Evolutionary conservation across 2,888 invertebrate species (phyloP), one percentile per base, ranked within the genome.

Genomic region (Pristionchus entomophagus): DNA sequence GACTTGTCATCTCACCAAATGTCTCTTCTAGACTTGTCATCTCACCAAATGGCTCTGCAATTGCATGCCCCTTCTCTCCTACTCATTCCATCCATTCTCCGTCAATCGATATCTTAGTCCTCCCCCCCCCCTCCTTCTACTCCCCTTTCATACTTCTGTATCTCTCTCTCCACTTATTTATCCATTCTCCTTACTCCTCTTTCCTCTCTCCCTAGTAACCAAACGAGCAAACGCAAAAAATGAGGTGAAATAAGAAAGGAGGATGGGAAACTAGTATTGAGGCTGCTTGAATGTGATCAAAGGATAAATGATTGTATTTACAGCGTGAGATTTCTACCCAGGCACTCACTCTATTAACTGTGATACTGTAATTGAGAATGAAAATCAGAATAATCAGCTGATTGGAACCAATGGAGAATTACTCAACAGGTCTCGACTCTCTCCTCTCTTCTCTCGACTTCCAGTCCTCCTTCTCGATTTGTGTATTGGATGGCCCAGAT

Each of bases 131-230:
- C 59, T 29, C 59, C 29, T 59, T 49, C 59, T 29, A 26, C 26
- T 59, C 62, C 35, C 69, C 41, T 41, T 73, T 73, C 69, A 73
- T 73, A 41, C 69, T 73, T n/a, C 69, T 73, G 69, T 73, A 73
- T 73, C 69, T 73, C 69, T 69, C 69, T 38, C 69, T 69, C 35
- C 69, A 69, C 69, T 69, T 69, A 69, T 69, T 69, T 69, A 69
- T 69, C 69, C 69, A 69, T 69, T 69, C 69, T 69, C 69, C 69
- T 69, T 69, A 69, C 69, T 69, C 69, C 69, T 69, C 69, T 38
- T 69, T 38, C 38, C 38, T 69, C 56, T n/a, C 56, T 56, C 35
- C 69, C 38, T 69, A 69, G 69, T 69, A 69, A 69, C 69, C 38
- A 38, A 38, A 69, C 69, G 35, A 22, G 35, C 69, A 69, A 35